Evolutionary conservation across 2,888 invertebrate genomes (phyloP).

Genomic region (Tipula unca): DNA sequence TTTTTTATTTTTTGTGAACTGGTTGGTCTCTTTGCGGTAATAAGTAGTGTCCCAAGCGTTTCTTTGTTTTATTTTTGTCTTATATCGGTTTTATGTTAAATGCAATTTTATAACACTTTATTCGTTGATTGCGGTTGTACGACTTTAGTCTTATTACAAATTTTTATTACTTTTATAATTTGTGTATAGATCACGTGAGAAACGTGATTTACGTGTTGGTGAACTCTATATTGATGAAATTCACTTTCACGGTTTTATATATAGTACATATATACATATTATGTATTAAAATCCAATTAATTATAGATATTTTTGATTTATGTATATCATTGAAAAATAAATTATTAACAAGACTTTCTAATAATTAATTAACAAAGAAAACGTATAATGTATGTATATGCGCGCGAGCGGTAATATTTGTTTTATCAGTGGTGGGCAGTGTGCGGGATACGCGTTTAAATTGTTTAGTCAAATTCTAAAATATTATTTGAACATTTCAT

Average conservation of each 20-base stretch:
- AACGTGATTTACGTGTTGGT: neutral
- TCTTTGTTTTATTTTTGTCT: neutral
- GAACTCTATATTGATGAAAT: neutral
- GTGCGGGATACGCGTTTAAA: neutral
- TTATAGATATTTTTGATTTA: neutral
- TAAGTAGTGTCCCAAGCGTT: neutral
- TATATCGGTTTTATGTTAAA: neutral
- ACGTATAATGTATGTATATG: neutral
- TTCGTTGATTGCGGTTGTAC: neutral
- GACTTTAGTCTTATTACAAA: neutral
- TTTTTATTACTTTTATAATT: too few relatives aligned
- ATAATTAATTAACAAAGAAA: neutral
- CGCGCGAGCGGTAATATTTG: neutral
- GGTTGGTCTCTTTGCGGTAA: neutral
- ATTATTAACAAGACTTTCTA: neutral
- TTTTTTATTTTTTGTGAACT: neutral
- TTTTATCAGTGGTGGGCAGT: neutral
- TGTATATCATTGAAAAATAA: neutral
- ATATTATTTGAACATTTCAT: too few relatives aligned
- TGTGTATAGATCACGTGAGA: too few relatives aligned
- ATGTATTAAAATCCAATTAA: neutral
- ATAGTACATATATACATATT: neutral
- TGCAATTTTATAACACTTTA: neutral
- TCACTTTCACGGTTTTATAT: neutral
- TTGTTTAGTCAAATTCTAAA: too few relatives aligned